Percentiles rank a stretch among this genome's conserved stretches.
Conservation (phyloP, 2,888 invertebrate genomes). For the Trissolcus brochymenae region DNA sequence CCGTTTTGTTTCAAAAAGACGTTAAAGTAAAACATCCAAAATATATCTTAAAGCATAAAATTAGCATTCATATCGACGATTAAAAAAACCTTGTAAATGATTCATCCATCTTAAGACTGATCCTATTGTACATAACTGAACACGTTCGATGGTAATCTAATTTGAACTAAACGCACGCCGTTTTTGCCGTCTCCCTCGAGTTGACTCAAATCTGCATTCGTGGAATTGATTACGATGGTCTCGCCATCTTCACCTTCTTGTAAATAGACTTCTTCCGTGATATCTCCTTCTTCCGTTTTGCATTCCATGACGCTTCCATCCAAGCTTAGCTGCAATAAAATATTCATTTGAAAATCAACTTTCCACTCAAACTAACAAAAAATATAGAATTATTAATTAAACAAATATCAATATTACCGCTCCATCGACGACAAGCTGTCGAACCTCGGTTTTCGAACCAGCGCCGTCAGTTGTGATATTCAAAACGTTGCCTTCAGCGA, state of each 20-base stretch:
- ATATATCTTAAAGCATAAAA: neutral
- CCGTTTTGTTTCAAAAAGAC: neutral
- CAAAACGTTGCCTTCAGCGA: slow-evolving; percentile 68
- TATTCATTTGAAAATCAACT: neutral
- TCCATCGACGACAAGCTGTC: slow-evolving; percentile 67
- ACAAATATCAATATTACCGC: slow-evolving; percentile 63
- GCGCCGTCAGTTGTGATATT: slow-evolving; percentile 65
- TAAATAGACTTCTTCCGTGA: slow-evolving; percentile 70
- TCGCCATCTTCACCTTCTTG: slow-evolving; percentile 65
- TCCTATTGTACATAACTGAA: slow-evolving; percentile 71
- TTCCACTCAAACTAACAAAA: neutral
- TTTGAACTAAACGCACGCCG: slow-evolving; percentile 71
- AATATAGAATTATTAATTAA: neutral
- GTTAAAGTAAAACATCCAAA: neutral
- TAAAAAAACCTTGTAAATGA: slow-evolving; percentile 17
- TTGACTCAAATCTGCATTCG: slow-evolving; percentile 68
- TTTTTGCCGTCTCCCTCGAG: slow-evolving; percentile 66
- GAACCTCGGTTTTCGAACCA: slow-evolving; percentile 64
- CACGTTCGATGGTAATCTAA: slow-evolving; percentile 69
- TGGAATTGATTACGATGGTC: slow-evolving; percentile 69
- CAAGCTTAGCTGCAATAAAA: slow-evolving; percentile 41
- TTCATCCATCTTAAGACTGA: slow-evolving; percentile 46
- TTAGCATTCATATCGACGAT: neutral
- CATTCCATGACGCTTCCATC: slow-evolving; percentile 66
- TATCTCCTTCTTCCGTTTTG: slow-evolving; percentile 66